Conservation (phyloP, 2,113 vertebrate genomes). For the Thamnophis sirtalis region DNA sequence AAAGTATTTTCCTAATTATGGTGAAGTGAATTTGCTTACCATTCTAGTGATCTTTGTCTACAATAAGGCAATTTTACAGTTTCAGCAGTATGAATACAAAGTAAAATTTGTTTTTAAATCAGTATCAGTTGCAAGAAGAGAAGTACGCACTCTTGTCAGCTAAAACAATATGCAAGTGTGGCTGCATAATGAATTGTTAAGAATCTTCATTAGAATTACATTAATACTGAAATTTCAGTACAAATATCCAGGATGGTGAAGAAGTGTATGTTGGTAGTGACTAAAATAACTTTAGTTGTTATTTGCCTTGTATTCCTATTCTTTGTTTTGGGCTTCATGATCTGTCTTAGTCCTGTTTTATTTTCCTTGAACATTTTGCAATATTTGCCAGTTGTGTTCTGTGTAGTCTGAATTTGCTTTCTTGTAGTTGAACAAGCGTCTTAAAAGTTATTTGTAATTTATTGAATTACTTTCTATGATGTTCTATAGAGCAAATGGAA, state of each 20-base stretch:
- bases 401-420: conserved; percentile 96
- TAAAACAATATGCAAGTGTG: conserved; percentile 69
- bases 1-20: conserved; percentile 80
- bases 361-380: conserved; percentile 88
- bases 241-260: conserved; percentile 71
- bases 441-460: conserved; percentile 99
- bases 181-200: conserved; percentile 70
- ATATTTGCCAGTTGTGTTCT: conserved; percentile 99
- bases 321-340: conserved; percentile 85
- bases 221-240: conserved; percentile 79
- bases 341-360: conserved; percentile 83
- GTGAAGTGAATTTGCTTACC: conserved; percentile 76
- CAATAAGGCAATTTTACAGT: conserved; percentile 75
- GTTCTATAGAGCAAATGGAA: conserved; percentile 99
- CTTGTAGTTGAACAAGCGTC: conserved; percentile 95
- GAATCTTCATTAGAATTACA: conserved; percentile 77
- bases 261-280: conserved; percentile 84
- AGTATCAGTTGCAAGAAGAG: conserved; percentile 62
- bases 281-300: conserved; percentile 83
- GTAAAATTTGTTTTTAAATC: conserved; percentile 61
- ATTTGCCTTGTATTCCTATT: conserved; percentile 85
- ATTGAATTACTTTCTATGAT: conserved; percentile 99
- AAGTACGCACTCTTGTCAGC: conserved; percentile 65
- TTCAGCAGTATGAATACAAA: conserved; percentile 68
- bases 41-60: conserved; percentile 74